phyloP scores from a whole-genome alignment of 2,113 vertebrate species.

The Archilochus colubris region DNA sequence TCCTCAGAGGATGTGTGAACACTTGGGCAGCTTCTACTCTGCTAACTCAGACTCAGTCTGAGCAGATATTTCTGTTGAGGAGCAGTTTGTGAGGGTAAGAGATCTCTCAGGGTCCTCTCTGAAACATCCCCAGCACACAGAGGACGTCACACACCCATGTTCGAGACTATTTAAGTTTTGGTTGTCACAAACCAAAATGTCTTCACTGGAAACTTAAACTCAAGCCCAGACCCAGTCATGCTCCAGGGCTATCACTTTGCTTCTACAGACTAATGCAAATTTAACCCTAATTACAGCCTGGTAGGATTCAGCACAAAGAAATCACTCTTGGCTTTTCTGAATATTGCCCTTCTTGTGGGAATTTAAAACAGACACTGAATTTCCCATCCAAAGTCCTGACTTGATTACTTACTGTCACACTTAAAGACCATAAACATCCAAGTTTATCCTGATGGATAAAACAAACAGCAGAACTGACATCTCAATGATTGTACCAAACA shows the following conservation, averaged over 20 bases:
- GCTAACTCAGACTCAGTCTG: neutral
- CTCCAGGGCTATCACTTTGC: neutral
- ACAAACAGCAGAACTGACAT: neutral
- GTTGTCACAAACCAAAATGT: neutral
- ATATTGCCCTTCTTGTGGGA: neutral
- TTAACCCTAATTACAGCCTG: neutral
- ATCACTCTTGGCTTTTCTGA: neutral
- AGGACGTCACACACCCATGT: neutral
- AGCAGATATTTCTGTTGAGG: neutral
- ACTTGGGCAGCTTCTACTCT: too few relatives aligned
- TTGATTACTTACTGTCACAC: neutral
- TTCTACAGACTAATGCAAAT: neutral
- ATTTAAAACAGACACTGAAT: neutral
- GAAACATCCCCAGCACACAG: neutral
- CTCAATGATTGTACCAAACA: neutral
- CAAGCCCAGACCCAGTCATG: neutral
- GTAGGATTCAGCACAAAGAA: conserved; percentile 4
- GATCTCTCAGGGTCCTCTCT: neutral
- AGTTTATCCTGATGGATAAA: neutral
- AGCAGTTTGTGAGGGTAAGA: neutral
- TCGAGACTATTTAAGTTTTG: neutral
- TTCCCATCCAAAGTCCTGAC: neutral
- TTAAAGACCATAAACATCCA: neutral
- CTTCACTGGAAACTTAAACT: neutral
- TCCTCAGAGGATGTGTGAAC: too few relatives aligned